These are phyloP conservation scores for Alligator mississippiensis DNA, from an alignment of 2,113 vertebrate genomes.

Conservation along the genomic window DNA sequence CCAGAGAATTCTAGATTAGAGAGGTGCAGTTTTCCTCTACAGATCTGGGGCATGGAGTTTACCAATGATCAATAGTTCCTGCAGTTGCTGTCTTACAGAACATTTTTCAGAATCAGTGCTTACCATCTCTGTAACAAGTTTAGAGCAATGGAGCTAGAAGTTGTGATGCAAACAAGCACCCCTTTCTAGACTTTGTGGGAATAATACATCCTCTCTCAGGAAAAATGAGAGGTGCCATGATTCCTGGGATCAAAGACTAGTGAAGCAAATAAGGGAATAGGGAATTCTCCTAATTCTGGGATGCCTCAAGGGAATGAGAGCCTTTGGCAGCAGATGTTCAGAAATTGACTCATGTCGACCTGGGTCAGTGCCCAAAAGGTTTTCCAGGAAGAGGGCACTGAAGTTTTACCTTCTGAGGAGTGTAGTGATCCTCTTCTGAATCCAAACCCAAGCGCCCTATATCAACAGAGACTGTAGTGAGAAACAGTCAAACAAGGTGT, in stretches of 20 bases:
- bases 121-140: neutral
- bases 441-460: constrained; percentile 95
- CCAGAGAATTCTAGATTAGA: neutral
- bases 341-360: neutral
- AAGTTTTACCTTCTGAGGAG: constrained; percentile 90
- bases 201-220: neutral
- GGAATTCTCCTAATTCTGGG: neutral
- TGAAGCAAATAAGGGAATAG: neutral
- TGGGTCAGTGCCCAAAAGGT: neutral
- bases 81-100: neutral
- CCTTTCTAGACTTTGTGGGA: neutral
- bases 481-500: neutral
- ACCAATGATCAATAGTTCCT: neutral
- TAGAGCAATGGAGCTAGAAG: constrained; percentile 6
- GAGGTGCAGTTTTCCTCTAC: neutral
- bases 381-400: neutral
- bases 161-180: neutral
- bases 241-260: neutral
- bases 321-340: neutral
- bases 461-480: constrained; percentile 21
- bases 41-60: neutral
- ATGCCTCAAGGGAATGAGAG: neutral
- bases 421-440: constrained; percentile 94
- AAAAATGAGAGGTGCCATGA: neutral
- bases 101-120: neutral